Conservation (phyloP, 2,113 vertebrate species). For the Elanus axillaris region DNA sequence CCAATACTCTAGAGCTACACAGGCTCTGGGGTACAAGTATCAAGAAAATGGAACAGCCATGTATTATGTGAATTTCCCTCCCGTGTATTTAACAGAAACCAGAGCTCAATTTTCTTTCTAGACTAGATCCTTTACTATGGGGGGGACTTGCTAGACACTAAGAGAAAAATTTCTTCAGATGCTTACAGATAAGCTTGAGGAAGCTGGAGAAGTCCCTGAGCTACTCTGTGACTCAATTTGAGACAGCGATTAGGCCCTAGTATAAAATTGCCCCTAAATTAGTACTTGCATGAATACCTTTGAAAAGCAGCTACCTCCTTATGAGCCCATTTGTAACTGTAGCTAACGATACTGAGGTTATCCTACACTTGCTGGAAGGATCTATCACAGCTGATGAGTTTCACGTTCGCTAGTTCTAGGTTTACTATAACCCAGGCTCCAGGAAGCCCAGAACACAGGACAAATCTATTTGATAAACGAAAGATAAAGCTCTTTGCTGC, state of each 20-base stretch:
- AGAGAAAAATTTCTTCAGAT: not conserved
- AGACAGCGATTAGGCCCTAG: not conserved
- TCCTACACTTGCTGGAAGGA: not conserved
- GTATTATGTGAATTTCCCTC: not conserved
- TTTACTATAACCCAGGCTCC: not conserved
- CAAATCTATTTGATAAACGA: not conserved
- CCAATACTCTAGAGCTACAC: not conserved
- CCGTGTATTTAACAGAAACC: not conserved
- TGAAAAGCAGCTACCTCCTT: not conserved
- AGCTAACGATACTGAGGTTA: not conserved
- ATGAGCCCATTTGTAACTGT: not conserved
- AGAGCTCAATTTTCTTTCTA: not conserved
- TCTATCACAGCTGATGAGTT: not conserved
- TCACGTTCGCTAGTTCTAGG: not conserved
- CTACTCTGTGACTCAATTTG: not conserved
- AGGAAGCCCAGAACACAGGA: not conserved
- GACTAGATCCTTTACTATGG: not conserved
- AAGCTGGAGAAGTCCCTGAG: not conserved
- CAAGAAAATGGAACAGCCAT: not conserved
- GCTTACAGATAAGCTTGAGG: not conserved
- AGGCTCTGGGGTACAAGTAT: not conserved
- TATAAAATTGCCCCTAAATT: not conserved
- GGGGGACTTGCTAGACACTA: no score
- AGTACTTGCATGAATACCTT: not conserved
- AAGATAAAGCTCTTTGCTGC: not conserved